Evolutionary conservation across 2,797 vertebrate genomes (phyloP).

Genomic region (Glyptemys insculpta): DNA sequence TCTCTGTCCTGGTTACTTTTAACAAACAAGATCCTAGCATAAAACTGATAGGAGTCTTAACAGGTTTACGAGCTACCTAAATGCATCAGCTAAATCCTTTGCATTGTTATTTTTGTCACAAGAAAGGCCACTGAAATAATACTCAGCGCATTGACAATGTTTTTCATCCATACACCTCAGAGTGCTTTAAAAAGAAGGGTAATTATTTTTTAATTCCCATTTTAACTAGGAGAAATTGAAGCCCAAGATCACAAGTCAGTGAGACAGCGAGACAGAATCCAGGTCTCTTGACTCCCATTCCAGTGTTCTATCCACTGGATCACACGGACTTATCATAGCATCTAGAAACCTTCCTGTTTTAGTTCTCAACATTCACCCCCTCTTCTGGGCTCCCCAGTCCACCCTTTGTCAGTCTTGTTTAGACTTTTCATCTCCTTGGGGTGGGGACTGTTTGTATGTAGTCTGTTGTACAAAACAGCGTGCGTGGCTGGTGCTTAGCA

Average conservation of each 20-base stretch:
- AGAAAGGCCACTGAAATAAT: neutral
- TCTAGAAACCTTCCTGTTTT: neutral
- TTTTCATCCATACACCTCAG: neutral
- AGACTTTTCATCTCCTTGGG: neutral
- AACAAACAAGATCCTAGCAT: neutral
- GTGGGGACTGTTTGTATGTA: neutral
- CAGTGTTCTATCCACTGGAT: too few species aligned
- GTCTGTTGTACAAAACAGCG: neutral
- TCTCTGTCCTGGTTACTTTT: neutral
- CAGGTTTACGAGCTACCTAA: neutral
- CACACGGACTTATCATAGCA: neutral
- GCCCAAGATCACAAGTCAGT: neutral
- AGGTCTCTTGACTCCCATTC: neutral
- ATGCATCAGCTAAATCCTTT: neutral
- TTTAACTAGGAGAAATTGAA: neutral
- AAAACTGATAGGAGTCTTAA: rapidly evolving
- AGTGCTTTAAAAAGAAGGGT: too few species aligned
- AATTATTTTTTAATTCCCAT: rapidly evolving
- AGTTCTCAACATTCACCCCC: neutral
- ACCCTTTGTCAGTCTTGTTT: neutral
- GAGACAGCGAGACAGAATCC: rapidly evolving
- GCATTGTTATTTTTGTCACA: neutral
- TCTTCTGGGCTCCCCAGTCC: rapidly evolving
- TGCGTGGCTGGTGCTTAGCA: neutral
- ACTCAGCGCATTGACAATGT: neutral